These are phyloP conservation scores for Theonella swinhoei DNA, from an alignment of 37 sponge, comb jelly and placozoan species.

Conservation along the genomic window DNA sequence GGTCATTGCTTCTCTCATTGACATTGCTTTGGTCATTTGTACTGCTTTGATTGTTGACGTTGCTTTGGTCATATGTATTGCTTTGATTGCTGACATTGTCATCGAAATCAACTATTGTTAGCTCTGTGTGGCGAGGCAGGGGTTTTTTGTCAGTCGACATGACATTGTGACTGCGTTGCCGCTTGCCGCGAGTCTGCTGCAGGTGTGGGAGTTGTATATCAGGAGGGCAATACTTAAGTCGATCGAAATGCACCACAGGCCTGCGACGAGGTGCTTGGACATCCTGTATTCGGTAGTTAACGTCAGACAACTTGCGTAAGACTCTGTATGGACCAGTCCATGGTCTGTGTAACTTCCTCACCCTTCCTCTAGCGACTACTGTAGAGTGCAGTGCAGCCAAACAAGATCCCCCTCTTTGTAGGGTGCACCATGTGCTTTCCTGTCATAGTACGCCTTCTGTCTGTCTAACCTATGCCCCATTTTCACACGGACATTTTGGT, in stretches of 20 bases:
- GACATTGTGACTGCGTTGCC: no score
- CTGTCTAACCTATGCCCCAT: neutral
- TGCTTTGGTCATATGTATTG: no score
- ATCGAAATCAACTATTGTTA: no score
- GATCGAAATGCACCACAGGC: neutral
- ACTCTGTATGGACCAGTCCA: constrained; percentile 26
- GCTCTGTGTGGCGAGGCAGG: no score
- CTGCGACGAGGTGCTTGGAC: neutral
- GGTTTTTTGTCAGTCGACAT: no score
- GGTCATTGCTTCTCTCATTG: no score
- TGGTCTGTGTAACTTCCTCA: neutral
- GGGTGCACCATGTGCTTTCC: neutral
- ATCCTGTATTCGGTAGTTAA: neutral
- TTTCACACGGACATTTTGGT: neutral
- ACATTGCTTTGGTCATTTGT: no score
- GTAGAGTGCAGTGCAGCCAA: constrained; percentile 12
- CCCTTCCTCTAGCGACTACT: neutral
- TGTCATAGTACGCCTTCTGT: constrained; percentile 9
- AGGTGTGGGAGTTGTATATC: no score
- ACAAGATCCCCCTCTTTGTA: constrained; percentile 6
- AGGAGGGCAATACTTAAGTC: constrained; percentile 20
- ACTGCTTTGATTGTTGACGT: no score
- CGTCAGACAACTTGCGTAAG: neutral
- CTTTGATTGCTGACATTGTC: no score
- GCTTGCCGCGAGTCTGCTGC: no score